Conservation (phyloP, 1,140 invertebrate genomes). For the Pogonomyrmex barbatus region DNA sequence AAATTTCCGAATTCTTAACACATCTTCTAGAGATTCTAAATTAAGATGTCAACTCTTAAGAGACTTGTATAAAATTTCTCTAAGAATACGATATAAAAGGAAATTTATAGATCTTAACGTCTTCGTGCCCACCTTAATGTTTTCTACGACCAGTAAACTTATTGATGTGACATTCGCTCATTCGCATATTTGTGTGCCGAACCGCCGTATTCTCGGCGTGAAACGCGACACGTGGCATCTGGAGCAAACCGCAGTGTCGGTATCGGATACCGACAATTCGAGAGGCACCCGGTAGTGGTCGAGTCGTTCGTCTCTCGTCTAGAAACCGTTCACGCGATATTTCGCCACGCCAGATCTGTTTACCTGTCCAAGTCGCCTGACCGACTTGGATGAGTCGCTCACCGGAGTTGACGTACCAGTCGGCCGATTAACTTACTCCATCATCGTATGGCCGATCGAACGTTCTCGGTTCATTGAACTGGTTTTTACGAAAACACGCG, state of each 20-base stretch:
- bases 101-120: background rate
- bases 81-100: background rate
- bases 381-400: constrained; percentile 66
- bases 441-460: constrained; percentile 44
- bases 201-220: constrained; percentile 17
- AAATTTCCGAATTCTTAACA: background rate
- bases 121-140: background rate
- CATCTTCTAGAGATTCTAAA: background rate
- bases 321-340: constrained; percentile 73
- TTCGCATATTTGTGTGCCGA: constrained; percentile 19
- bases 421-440: constrained; percentile 56
- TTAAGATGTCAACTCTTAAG: background rate
- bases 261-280: constrained; percentile 63
- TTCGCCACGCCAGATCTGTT: constrained; percentile 52
- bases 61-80: background rate
- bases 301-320: constrained; percentile 62
- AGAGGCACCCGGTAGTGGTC: constrained; percentile 74
- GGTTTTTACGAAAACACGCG: constrained; percentile 49
- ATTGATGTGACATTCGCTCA: background rate
- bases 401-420: constrained; percentile 50
- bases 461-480: constrained; percentile 56
- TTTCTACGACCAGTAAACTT: background rate
- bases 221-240: constrained; percentile 45
- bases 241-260: constrained; percentile 30
- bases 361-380: constrained; percentile 51